A percentile compares a stretch with the other conserved stretches of the same genome.
These are phyloP conservation scores for Sinhomidia bicolor DNA, from an alignment of 2,888 invertebrate genomes.

Conservation along the genomic window DNA sequence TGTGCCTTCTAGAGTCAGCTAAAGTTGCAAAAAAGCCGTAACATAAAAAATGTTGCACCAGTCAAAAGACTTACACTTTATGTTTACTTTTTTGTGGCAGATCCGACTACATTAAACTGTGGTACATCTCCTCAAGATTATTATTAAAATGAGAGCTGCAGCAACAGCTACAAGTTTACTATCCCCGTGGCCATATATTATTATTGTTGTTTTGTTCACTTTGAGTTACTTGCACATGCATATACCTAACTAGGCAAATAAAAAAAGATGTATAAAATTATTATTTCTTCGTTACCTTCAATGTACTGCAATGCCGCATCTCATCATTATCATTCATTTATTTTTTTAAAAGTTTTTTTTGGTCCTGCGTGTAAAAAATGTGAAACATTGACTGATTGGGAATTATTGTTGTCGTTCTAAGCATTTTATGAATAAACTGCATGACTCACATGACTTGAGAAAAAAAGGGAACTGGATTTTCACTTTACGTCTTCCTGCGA, in stretches of 20 bases:
- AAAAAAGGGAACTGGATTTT: not conserved
- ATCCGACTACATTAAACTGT: not conserved
- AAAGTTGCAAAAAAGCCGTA: constrained; percentile 66
- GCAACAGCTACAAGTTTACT: not conserved
- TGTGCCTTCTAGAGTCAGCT: constrained; percentile 20
- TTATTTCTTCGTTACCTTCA: too few species aligned
- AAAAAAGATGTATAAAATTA: not conserved
- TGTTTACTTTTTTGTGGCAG: not conserved
- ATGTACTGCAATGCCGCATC: not conserved
- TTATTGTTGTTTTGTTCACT: constrained; percentile 16
- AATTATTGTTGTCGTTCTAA: not conserved
- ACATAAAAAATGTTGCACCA: constrained; percentile 74
- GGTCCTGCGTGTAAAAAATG: not conserved
- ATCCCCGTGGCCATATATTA: not conserved
- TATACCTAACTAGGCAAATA: not conserved
- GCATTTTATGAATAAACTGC: not conserved
- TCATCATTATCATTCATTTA: constrained; percentile 59
- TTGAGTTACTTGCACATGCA: constrained; percentile 47
- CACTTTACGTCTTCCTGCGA: too few species aligned
- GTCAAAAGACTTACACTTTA: constrained; percentile 53
- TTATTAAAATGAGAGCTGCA: not conserved
- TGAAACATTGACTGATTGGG: not conserved
- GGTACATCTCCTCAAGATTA: constrained; percentile 7
- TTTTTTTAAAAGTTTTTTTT: not conserved
- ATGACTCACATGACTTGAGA: not conserved